These are phyloP conservation scores for Drosophila pachea DNA, from an alignment of 1,140 invertebrate species.

Conservation along the genomic window DNA sequence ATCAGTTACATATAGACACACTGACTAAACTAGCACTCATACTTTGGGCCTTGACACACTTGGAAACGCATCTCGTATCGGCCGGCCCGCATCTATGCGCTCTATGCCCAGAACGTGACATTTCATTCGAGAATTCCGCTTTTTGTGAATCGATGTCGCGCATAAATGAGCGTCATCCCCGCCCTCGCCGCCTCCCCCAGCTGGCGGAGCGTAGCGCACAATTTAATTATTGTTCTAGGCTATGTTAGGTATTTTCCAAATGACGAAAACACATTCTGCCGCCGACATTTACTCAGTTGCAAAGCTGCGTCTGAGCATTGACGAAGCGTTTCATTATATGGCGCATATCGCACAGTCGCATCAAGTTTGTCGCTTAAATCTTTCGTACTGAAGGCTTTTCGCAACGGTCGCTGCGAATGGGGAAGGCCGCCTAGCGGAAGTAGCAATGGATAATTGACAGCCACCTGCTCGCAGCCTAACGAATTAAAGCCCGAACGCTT, in stretches of 20 bases:
- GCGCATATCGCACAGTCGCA: conserved; percentile 33
- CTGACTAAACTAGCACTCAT: not conserved
- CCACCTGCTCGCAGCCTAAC: conserved; percentile 19
- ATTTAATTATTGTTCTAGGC: conserved; percentile 42
- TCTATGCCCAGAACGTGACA: conserved; percentile 69
- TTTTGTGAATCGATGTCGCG: conserved; percentile 26
- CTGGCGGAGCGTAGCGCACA: conserved; percentile 23
- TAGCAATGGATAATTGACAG: conserved; percentile 38
- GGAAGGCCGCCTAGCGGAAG: conserved; percentile 60
- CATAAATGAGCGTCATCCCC: conserved; percentile 41
- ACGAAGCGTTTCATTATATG: conserved; percentile 23
- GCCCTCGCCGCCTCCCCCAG: conserved; percentile 17
- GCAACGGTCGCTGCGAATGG: conserved; percentile 37
- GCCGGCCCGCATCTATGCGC: conserved; percentile 36
- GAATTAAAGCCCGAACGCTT: conserved; percentile 2
- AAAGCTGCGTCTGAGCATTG: conserved; percentile 26
- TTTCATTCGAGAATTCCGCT: conserved; percentile 48
- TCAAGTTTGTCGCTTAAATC: conserved; percentile 59
- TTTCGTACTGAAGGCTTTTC: conserved; percentile 53
- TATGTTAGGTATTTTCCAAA: conserved; percentile 35
- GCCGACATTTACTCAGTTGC: conserved; percentile 52
- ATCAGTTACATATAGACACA: conserved; percentile 1
- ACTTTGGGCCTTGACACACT: conserved; percentile 55
- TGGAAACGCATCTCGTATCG: conserved; percentile 38
- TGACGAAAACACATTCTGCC: conserved; percentile 34